Evolutionary conservation across 2,113 vertebrate genomes (phyloP).

Genomic region (Heterochromis multidens): DNA sequence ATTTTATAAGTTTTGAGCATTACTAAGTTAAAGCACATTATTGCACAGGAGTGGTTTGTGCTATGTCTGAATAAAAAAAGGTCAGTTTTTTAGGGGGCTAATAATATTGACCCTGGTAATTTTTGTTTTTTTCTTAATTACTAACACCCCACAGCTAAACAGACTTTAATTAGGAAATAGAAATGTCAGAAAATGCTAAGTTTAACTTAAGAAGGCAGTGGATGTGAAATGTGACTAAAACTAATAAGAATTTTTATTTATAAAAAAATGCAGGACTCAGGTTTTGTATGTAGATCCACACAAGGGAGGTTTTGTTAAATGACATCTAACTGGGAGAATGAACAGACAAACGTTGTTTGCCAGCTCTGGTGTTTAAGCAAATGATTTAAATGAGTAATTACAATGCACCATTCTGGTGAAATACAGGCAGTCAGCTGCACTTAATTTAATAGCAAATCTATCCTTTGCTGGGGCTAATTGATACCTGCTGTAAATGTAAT

Average conservation of each 20-base stretch:
- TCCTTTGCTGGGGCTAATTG: conserved; percentile 35
- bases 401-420: conserved; percentile 6
- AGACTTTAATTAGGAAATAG: neutral
- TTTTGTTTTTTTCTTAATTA: neutral
- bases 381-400: conserved; percentile 23
- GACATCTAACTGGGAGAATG: neutral
- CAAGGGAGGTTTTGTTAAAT: neutral
- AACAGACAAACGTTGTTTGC: neutral
- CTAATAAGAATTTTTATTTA: neutral
- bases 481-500: conserved; percentile 42
- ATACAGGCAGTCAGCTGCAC: neutral
- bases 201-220: neutral
- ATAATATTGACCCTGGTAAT: neutral
- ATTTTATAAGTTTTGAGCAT: neutral
- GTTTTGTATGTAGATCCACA: neutral
- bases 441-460: conserved; percentile 36
- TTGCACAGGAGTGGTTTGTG: neutral
- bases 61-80: too few relatives aligned
- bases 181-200: neutral
- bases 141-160: neutral
- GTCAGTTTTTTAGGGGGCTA: neutral
- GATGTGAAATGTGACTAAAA: neutral
- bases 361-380: neutral
- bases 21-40: neutral
- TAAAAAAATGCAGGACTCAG: neutral